Evolutionary conservation across 2,113 vertebrate genomes (phyloP).

Genomic region (Ciconia boyciana): DNA sequence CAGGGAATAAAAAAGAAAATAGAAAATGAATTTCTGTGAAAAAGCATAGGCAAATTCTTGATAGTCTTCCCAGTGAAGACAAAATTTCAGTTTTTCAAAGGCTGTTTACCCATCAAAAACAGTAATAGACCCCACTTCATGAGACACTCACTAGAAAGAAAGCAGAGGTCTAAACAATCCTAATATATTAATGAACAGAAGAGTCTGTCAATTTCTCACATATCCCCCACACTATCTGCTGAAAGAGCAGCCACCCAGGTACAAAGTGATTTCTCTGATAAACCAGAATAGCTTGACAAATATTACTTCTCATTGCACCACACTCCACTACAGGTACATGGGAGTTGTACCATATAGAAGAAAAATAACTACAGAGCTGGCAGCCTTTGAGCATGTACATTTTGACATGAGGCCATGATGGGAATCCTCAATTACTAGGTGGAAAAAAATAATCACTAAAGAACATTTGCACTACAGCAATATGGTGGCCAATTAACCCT

Average conservation of each 20-base stretch:
- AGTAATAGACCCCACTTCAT: neutral
- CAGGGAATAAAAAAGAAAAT: neutral
- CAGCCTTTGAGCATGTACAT: neutral
- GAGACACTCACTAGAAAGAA: neutral
- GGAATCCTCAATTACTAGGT: neutral
- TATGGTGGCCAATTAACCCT: neutral
- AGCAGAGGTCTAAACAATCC: neutral
- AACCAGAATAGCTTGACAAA: neutral
- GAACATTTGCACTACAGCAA: neutral
- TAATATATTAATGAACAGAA: neutral
- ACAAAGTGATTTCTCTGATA: neutral
- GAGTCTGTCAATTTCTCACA: neutral
- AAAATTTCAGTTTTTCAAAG: neutral
- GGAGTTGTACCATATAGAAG: neutral
- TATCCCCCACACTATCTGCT: neutral
- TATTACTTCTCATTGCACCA: neutral
- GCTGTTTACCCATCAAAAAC: neutral
- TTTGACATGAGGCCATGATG: neutral
- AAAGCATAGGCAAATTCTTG: neutral
- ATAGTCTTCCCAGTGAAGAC: neutral
- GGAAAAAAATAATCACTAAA: neutral
- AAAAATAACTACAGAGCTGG: neutral
- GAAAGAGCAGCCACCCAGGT: neutral
- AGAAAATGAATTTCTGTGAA: neutral
- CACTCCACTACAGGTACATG: too few relatives aligned